These are phyloP conservation scores for Malurus melanocephalus DNA, from an alignment of 2,113 vertebrate genomes.

Conservation along the genomic window DNA sequence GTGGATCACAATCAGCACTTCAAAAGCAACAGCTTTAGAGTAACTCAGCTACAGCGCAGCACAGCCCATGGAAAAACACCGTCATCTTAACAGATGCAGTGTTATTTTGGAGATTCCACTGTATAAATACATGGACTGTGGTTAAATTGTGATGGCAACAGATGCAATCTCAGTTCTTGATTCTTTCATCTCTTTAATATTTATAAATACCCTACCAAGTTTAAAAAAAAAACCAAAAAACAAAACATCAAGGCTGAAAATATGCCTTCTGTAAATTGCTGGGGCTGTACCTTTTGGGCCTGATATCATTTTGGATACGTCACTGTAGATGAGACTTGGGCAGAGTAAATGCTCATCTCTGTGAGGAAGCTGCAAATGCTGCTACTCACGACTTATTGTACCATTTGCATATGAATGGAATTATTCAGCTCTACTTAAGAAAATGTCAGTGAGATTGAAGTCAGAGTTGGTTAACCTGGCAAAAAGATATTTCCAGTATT, in stretches of 20 bases:
- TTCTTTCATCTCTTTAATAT: constrained; percentile 52
- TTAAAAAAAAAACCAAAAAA: background rate
- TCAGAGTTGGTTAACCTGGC: constrained; percentile 44
- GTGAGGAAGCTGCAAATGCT: background rate
- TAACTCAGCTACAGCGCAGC: background rate
- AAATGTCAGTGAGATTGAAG: constrained; percentile 30
- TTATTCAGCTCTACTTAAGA: constrained; percentile 8
- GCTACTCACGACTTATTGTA: background rate
- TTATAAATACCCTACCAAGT: constrained; percentile 22
- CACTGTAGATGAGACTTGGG: background rate
- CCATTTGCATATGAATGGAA: constrained; percentile 30
- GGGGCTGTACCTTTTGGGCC: background rate
- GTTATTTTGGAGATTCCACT: constrained; percentile 63
- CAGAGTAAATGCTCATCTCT: background rate
- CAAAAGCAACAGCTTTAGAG: constrained; percentile 39
- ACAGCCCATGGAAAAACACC: constrained; percentile 42
- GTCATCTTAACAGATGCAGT: constrained; percentile 61
- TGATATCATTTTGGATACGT: background rate
- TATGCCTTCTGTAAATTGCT: background rate
- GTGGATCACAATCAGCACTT: constrained; percentile 14
- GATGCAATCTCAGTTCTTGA: background rate
- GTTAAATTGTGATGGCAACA: constrained; percentile 58
- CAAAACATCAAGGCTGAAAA: background rate
- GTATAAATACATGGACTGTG: constrained; percentile 56
- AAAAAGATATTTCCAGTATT: constrained; percentile 23